These are phyloP conservation scores for Cheilosia urbana DNA, from an alignment of 2,888 invertebrate genomes.

Conservation along the genomic window DNA sequence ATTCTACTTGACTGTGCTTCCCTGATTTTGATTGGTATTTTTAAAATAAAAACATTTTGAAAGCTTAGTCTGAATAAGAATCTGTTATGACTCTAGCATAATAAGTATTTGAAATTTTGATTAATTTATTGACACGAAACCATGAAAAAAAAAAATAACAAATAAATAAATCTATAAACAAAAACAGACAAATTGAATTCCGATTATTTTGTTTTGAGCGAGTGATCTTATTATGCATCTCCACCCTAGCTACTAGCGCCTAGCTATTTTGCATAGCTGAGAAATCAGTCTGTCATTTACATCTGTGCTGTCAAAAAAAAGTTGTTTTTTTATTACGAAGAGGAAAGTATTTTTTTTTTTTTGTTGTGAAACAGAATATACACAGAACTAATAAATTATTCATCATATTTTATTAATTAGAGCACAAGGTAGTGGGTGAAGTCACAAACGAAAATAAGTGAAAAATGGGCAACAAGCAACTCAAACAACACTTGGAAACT, in stretches of 20 bases:
- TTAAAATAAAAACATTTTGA: too few relatives aligned
- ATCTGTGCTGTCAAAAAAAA: background rate
- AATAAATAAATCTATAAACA: too few relatives aligned
- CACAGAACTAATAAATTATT: constrained; percentile 43
- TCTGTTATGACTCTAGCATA: too few relatives aligned
- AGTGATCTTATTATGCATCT: background rate
- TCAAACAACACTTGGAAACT: constrained; percentile 96
- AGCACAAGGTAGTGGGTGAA: constrained; percentile 48
- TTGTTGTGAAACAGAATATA: constrained; percentile 56
- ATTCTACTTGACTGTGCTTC: too few relatives aligned
- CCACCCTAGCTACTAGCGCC: constrained; percentile 11
- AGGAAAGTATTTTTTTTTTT: constrained; percentile 11
- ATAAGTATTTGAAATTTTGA: too few relatives aligned
- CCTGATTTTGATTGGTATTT: too few relatives aligned
- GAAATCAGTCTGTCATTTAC: constrained; percentile 20
- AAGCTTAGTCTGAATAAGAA: too few relatives aligned
- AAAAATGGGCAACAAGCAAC: constrained; percentile 94
- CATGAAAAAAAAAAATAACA: too few relatives aligned
- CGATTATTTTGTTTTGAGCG: too few relatives aligned
- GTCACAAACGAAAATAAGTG: background rate
- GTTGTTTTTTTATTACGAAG: constrained; percentile 12
- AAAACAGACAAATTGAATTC: too few relatives aligned
- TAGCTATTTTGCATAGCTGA: background rate
- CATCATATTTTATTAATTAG: constrained; percentile 28
- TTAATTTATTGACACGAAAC: too few relatives aligned